Base-by-base conservation (phyloP, 2,888 invertebrate species). In the Lomographa bimaculata region DNA sequence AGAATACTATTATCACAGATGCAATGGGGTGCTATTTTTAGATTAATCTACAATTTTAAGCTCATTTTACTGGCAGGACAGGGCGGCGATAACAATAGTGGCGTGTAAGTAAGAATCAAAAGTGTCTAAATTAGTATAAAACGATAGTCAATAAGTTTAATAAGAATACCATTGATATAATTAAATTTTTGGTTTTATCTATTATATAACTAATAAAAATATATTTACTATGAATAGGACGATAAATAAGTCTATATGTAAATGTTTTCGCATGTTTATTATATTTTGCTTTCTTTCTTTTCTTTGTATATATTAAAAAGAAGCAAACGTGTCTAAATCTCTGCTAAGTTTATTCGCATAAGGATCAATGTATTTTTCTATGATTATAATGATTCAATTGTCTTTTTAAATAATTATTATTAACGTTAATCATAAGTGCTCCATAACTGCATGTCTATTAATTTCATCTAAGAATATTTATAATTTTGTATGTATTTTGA, bases 1-100 rank as follows among this genome's bases (percentile, higher is more conserved):
- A 49, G 51, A 54, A 42, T 55, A 53, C 51, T 57, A 51, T 51
- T 50, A 40, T 54, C 53, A 54, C 54, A 54, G 51, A 53, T 51
- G 47, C 29, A 35, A 45, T n/a, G 5, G 10, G 24, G 33, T 30
- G 12, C 19, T 39, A 27, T 23, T 32, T 36, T 27, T 28, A 38
- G 23, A 25, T 29, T 20, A 17, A 27, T 24, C 5, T 26, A 11
- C 2, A 16, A 7, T 35, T 43, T 27, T 43, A 44, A 35, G 33
- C 2, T 7, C 7, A 26, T 42, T 42, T 42, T 36, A 42, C 14
- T 23, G 36, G 36, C 20, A 6, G 30, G 28, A 33, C 50, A 43
- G 43, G 23, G 28, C 24, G 28, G 19, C 9, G 26, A 27, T 27
- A 34, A 19, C 19, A 35, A 14, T 14, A 10, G 17, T 24, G 16